Evolutionary conservation across 2,797 vertebrate genomes (phyloP), one percentile per base, ranked within the genome.

Genomic region (Silurus aristotelis): DNA sequence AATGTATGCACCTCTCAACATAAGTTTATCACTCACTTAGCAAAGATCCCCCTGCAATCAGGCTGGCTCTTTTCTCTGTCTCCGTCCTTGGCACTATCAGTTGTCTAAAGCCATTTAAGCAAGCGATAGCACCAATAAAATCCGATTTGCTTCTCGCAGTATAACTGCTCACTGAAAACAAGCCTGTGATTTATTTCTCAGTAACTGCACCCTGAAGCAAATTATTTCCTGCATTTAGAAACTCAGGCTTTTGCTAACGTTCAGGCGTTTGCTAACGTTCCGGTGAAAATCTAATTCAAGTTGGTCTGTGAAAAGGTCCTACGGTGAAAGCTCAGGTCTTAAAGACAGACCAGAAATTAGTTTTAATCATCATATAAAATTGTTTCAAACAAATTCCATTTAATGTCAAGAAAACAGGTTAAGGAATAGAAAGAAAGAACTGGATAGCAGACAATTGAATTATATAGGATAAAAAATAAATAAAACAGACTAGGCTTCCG

Each of bases 91-190:
- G 48, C 55, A 5, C 63, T 38, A 68, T 85, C 80, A 82, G 61
- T 55, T 55, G 55, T 71, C 80, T 86, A 31, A 86, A 58, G 38
- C 63, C 38, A 14, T 55, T 83, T 78, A 61, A 78, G 70, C 3
- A 83, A 61, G 84, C 80, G 70, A 73, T 52, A 60, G 78, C 61
- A 70, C 58, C 14, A 60, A 31, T 83, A 58, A 27, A 86, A 86
- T 78, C 55, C 27, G 85, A 86, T 83, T 86, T 85, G 48, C 84
- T 67, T 86, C 75, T 68, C 19, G 12, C 80, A 82, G 46, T 67
- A 58, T 25, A 64, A 19, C n/a, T 46, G 46, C 14, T 46, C 67
- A 80, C 27, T 64, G n/a, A 55, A 85, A 67, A 80, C 43, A 22
- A 55, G 46, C 78, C 52, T 73, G 38, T 64, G 25, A 46, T 66